These are phyloP conservation scores for Priocnemis perturbator DNA, from an alignment of 2,888 invertebrate genomes.

Conservation along the genomic window DNA sequence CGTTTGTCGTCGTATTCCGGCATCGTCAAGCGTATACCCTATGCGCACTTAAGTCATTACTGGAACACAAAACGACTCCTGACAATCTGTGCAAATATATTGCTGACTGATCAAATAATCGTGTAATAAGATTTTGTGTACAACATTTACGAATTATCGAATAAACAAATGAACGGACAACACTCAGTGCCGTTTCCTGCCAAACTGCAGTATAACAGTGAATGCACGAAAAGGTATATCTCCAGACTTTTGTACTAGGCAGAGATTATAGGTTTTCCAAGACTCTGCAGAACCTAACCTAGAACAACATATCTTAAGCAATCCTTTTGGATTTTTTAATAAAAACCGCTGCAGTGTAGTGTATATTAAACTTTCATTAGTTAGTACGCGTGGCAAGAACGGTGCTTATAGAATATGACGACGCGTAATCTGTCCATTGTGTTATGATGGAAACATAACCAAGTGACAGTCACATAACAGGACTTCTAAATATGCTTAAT, in stretches of 20 bases:
- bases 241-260: constrained; percentile 27
- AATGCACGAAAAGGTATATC: constrained; percentile 20
- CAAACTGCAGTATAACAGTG: constrained; percentile 28
- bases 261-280: constrained; percentile 43
- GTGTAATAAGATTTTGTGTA: constrained; percentile 11
- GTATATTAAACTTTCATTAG: too few relatives aligned
- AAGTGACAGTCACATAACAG: constrained; percentile 46
- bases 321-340: constrained; percentile 8
- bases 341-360: background rate
- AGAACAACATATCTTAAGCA: constrained; percentile 7
- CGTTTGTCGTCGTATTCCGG: background rate
- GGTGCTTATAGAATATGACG: too few relatives aligned
- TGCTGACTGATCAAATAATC: constrained; percentile 11
- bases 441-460: constrained; percentile 37
- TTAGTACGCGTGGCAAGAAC: too few relatives aligned
- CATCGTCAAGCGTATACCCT: background rate
- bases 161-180: background rate
- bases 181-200: constrained; percentile 12
- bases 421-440: background rate
- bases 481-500: constrained; percentile 34
- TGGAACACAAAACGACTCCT: constrained; percentile 7
- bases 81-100: constrained; percentile 13
- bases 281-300: constrained; percentile 44
- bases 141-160: background rate
- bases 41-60: background rate